Conservation (phyloP, 2,888 invertebrate genomes). For the Saturnia japonica region DNA sequence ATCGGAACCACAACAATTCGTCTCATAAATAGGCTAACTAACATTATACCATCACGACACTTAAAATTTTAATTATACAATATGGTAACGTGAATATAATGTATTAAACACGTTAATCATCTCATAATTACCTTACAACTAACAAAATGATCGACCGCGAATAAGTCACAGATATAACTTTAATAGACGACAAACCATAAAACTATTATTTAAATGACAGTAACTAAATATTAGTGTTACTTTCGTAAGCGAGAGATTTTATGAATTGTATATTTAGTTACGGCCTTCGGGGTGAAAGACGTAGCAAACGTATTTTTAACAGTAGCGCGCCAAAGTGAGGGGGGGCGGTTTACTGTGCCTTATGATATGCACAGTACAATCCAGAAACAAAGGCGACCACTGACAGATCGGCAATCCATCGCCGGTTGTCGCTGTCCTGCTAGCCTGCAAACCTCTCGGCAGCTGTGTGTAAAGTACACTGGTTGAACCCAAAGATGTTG, state of each 20-base stretch:
- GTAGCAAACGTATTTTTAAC: neutral
- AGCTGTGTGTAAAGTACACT: no score
- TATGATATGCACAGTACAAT: no score
- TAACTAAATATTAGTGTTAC: neutral
- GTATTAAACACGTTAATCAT: neutral
- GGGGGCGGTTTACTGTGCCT: no score
- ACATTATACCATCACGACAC: neutral
- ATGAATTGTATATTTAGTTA: neutral
- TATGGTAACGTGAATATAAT: neutral
- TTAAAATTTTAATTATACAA: neutral
- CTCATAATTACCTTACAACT: neutral
- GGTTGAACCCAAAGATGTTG: no score
- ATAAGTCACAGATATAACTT: neutral
- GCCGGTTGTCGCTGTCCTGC: no score
- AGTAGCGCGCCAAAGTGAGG: neutral
- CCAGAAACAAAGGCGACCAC: no score
- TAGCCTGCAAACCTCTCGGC: no score
- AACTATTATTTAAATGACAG: neutral
- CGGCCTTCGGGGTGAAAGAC: neutral
- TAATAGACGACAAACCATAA: neutral
- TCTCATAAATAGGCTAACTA: neutral
- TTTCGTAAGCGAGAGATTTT: neutral
- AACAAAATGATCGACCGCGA: neutral
- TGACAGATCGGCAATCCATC: no score
- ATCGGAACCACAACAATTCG: neutral